Conservation (phyloP, 2,888 invertebrate species). For the Platycheirus rosarum region DNA sequence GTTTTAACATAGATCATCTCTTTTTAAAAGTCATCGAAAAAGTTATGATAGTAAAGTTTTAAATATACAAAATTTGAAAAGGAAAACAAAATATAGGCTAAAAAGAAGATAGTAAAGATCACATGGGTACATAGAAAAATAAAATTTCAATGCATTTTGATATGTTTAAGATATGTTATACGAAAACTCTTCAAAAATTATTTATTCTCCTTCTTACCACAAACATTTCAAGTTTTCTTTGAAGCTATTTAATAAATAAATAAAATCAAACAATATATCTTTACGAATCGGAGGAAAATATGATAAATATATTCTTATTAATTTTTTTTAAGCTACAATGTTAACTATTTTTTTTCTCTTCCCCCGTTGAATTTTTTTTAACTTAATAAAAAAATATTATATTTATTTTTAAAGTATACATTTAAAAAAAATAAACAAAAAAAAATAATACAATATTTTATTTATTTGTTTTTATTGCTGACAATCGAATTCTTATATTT, state of each 20-base stretch:
- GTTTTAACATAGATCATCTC: too few relatives aligned
- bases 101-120: conserved; percentile 8
- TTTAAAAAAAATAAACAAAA: background rate
- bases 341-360: conserved; percentile 75
- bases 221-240: conserved; percentile 19
- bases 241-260: conserved; percentile 6
- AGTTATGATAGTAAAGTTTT: background rate
- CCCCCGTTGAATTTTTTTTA: conserved; percentile 50
- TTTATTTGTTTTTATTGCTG: conserved; percentile 1
- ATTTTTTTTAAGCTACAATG: conserved; percentile 73
- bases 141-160: conserved; percentile 53
- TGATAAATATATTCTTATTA: conserved; percentile 41
- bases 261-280: background rate
- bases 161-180: conserved; percentile 70
- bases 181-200: conserved; percentile 29
- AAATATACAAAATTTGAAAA: background rate
- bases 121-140: conserved; percentile 35
- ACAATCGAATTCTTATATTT: background rate
- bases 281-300: conserved; percentile 49
- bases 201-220: conserved; percentile 29
- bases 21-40: too few relatives aligned
- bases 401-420: conserved; percentile 8
- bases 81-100: background rate
- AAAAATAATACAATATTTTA: background rate
- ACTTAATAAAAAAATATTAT: conserved; percentile 24